Conservation (phyloP, 2,888 invertebrate species). For the Drosophila recens region DNA sequence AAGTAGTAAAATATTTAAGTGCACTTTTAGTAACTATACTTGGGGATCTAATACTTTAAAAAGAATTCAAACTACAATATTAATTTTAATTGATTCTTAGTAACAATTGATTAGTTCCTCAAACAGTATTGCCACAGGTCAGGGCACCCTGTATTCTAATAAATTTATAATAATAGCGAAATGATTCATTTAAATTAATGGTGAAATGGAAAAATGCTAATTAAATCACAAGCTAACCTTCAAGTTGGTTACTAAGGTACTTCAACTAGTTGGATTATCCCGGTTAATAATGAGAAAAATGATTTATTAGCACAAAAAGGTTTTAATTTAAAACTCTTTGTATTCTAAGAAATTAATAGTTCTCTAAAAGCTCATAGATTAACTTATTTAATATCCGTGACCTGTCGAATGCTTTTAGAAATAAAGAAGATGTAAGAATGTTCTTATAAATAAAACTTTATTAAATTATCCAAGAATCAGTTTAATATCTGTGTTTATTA, state of each 20-base stretch:
- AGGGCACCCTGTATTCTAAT: neutral
- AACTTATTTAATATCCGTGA: slow-evolving; percentile 2
- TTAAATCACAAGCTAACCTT: neutral
- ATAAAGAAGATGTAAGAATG: neutral
- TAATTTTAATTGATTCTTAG: neutral
- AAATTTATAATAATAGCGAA: neutral
- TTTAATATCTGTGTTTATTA: too few species aligned
- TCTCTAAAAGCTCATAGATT: neutral
- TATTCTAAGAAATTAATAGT: too few species aligned
- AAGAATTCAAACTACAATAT: neutral
- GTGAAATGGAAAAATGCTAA: slow-evolving; percentile 11
- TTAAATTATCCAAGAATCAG: neutral
- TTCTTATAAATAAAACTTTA: neutral
- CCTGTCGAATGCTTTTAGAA: neutral
- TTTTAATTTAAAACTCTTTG: neutral
- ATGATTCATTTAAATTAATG: slow-evolving; percentile 11
- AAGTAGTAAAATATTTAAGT: neutral
- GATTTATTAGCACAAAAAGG: neutral
- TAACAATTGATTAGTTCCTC: too few species aligned
- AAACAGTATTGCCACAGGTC: neutral
- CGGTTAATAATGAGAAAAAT: neutral
- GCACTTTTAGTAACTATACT: neutral
- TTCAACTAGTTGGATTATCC: neutral
- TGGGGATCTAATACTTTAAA: neutral
- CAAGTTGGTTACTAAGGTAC: neutral